Evolutionary conservation across 2,113 vertebrate genomes (phyloP).

Genomic region (Aegotheles bennettii): DNA sequence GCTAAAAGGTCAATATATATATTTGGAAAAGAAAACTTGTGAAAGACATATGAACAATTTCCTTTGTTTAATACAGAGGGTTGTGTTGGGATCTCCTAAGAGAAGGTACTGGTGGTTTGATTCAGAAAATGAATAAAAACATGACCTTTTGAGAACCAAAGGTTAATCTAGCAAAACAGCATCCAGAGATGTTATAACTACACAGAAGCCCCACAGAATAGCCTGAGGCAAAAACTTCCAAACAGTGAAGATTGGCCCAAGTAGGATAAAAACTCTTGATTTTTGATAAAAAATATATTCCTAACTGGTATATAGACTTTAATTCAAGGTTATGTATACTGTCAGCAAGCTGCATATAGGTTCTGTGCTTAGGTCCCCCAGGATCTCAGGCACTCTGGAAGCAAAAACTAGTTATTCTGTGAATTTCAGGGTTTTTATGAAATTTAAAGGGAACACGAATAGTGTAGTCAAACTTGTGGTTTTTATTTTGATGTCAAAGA

Average conservation of each 20-base stretch:
- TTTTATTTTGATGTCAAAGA: not conserved
- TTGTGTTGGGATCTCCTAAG: not conserved
- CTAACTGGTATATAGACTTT: not conserved
- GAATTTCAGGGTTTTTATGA: not conserved
- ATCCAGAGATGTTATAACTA: constrained; percentile 11
- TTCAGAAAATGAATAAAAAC: constrained; percentile 32
- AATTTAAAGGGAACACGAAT: not conserved
- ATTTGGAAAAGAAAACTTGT: not conserved
- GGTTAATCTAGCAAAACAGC: constrained; percentile 46
- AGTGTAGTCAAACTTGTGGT: not conserved
- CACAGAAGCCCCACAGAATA: not conserved
- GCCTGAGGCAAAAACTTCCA: not conserved
- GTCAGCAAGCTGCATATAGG: not conserved
- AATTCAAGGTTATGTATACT: not conserved
- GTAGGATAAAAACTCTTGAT: not conserved
- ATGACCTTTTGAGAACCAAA: constrained; percentile 4
- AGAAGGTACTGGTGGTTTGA: not conserved
- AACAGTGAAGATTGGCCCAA: not conserved
- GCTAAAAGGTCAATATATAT: not conserved
- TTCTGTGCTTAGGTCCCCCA: not conserved
- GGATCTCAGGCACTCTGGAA: not conserved
- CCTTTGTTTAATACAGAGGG: constrained; percentile 43
- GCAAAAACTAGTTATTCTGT: not conserved
- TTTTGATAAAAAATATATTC: not conserved
- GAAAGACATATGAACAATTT: constrained; percentile 42